Base-by-base conservation (phyloP, 2,113 vertebrate species). In the Myotis davidii region DNA sequence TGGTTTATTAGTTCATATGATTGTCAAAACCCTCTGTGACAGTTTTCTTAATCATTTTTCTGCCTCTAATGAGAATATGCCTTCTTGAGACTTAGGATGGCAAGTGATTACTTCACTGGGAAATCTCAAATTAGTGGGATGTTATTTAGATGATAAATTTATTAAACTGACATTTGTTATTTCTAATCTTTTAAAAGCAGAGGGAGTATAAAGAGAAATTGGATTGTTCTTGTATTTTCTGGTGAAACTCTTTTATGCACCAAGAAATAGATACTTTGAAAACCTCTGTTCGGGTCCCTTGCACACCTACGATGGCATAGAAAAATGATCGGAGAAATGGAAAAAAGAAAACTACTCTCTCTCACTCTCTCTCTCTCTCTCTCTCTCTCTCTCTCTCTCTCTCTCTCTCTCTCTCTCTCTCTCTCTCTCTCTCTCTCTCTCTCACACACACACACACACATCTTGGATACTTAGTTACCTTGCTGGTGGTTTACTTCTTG, bases 341-440 rank as follows among this genome's bases (percentile, higher is more conserved):
- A 85, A 94, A 94, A 94, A 95, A 69, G 54, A 96, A 94, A 87
- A 61, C 42, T 90, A 23, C 27, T 54, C 48, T 88, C 56, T 61
- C 25, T 61, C 59, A 12, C 25, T 5, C 59, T 27, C 25, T 61
- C 59, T 61, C 25, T 64, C 59, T 61, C 59, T 61, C 59, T 61
- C 59, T 61, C 23, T 87, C 56, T 59, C 56, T 59, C 56, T 59
- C 56, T 59, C 56, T 59, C 56, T 59, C 56, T 25, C 21, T 25
- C 21, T 25, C 39, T 64, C 59, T 29, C 25, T 64, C 59, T 64
- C 59, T 64, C 25, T 61, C 59, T 61, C 27, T 64, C 27, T 64
- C 59, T 64, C 59, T 64, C 59, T 64, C 23, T 54, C 48, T 88
- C 56, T 64, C 25, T 64, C 59, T 29, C 25, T 64, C 59, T 64